phyloP scores from a whole-genome alignment of 2,888 invertebrate species.

The Phyto melanocephala region DNA sequence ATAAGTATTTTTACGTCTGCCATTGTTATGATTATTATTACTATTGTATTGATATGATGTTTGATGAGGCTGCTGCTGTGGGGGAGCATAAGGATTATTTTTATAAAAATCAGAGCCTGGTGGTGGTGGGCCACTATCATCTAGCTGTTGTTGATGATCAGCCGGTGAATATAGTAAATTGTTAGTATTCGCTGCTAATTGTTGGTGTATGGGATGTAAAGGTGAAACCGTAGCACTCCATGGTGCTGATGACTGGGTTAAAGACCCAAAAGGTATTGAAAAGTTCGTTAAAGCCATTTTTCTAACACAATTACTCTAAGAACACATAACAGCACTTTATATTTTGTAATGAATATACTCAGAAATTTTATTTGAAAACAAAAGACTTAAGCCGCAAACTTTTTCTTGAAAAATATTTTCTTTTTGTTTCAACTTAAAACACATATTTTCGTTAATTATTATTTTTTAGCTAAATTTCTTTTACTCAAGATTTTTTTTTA shows the following conservation, averaged over 20 bases:
- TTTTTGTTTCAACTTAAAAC: no score
- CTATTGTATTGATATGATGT: slow-evolving; percentile 69
- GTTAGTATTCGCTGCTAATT: slow-evolving; percentile 78
- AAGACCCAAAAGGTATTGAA: slow-evolving; percentile 77
- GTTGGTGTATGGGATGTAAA: slow-evolving; percentile 77
- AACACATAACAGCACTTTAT: slow-evolving; percentile 15
- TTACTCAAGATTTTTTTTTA: neutral
- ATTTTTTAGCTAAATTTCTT: no score
- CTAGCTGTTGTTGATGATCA: slow-evolving; percentile 76
- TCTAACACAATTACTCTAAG: neutral
- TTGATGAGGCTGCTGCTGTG: slow-evolving; percentile 67
- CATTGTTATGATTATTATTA: slow-evolving; percentile 69
- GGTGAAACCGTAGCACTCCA: slow-evolving; percentile 78
- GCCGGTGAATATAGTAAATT: slow-evolving; percentile 78
- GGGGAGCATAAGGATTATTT: slow-evolving; percentile 78
- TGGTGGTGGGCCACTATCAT: slow-evolving; percentile 64
- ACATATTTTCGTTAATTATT: neutral
- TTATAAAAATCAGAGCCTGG: slow-evolving; percentile 74
- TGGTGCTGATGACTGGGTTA: slow-evolving; percentile 69
- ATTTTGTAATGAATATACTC: neutral
- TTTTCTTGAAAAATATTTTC: neutral
- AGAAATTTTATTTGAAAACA: slow-evolving; percentile 8
- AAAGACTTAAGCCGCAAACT: slow-evolving; percentile 62
- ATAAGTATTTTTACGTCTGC: slow-evolving; percentile 75
- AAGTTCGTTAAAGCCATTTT: slow-evolving; percentile 78